A percentile compares a stretch with the other conserved stretches of the same genome.
Conservation (phyloP, 2,888 invertebrate species). For the Zelleria hepariella region DNA sequence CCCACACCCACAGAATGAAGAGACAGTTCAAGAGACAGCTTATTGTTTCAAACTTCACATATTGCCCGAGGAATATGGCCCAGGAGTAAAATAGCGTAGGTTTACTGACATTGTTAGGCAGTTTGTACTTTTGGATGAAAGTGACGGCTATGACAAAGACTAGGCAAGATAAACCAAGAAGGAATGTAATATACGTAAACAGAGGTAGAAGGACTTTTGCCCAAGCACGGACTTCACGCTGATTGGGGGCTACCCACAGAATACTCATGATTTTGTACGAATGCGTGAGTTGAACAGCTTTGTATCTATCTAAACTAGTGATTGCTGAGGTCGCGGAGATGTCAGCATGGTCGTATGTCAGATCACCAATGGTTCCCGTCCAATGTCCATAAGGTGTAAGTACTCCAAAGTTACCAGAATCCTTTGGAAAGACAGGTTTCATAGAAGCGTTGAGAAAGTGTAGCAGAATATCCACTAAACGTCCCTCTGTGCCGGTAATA, state of each 20-base stretch:
- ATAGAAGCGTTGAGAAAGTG: background rate
- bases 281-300: constrained; percentile 25
- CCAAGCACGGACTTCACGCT: constrained; percentile 30
- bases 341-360: constrained; percentile 28
- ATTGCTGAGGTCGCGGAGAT: constrained; percentile 28
- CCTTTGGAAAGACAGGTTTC: background rate
- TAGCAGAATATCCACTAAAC: constrained; percentile 9
- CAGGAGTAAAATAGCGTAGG: constrained; percentile 17
- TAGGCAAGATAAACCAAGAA: background rate
- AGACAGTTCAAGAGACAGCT: constrained; percentile 29
- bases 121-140: background rate
- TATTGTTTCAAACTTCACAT: constrained; percentile 24
- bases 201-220: constrained; percentile 34
- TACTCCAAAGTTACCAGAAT: background rate
- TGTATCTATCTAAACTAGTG: constrained; percentile 23
- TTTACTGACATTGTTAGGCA: background rate
- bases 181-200: constrained; percentile 15
- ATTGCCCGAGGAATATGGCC: constrained; percentile 38
- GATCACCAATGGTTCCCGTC: constrained; percentile 18
- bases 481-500: constrained; percentile 31
- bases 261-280: constrained; percentile 23
- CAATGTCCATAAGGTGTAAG: background rate
- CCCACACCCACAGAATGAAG: constrained; percentile 45
- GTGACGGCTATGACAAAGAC: background rate
- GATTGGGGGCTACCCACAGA: constrained; percentile 36